Conservation (phyloP, 2,113 vertebrate species). For the Calonectris borealis region DNA sequence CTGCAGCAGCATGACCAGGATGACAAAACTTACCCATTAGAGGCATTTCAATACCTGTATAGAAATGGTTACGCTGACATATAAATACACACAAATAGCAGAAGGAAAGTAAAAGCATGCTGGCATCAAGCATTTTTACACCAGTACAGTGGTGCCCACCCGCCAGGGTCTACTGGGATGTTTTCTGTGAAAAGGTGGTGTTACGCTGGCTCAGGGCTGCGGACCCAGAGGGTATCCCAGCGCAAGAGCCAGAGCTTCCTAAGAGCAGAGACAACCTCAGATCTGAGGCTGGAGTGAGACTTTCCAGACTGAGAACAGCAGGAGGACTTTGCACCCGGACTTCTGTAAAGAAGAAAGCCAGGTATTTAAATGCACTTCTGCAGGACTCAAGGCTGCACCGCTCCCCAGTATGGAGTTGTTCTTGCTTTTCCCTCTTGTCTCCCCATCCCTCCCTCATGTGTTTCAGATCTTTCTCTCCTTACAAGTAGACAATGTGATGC, state of each 20-base stretch:
- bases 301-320: not conserved
- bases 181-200: not conserved
- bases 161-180: not conserved
- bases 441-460: not conserved
- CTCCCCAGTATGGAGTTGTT: not conserved
- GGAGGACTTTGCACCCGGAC: not conserved
- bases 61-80: not conserved
- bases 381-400: not conserved
- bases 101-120: not conserved
- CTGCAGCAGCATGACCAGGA: not conserved
- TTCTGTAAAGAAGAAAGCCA: not conserved
- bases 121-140: not conserved
- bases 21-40: not conserved
- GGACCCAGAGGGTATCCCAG: not conserved
- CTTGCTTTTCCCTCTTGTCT: not conserved
- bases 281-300: not conserved
- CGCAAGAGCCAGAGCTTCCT: not conserved
- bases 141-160: fast-evolving
- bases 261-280: not conserved
- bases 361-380: not conserved
- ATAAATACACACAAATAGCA: not conserved
- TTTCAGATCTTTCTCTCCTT: constrained; percentile 18
- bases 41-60: not conserved
- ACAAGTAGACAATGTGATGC: not conserved
- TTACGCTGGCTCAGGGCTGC: not conserved